Evolutionary conservation across 2,797 vertebrate species (phyloP), one percentile per base, ranked within the genome.

Genomic region (Meda fulgida): DNA sequence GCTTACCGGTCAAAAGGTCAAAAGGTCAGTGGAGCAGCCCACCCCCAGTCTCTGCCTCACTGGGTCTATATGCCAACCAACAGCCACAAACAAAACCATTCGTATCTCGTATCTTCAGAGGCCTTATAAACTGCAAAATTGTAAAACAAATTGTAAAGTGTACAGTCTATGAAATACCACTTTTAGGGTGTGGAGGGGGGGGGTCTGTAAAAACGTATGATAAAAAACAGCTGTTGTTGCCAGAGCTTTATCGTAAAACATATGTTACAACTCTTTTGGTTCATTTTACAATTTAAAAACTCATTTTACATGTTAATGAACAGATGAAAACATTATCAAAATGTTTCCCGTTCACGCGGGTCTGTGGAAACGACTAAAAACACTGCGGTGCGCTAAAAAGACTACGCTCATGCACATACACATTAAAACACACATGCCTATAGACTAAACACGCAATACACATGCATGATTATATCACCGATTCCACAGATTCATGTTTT

Each of bases 1-100:
- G 75, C 26, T 51, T 31, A 34, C n/a, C 10, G 76, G 76, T 78
- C 76, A 78, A 78, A 78, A 43, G 58, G 76, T 43, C 29, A 46
- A 78, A 63, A 78, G 76, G 76, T 78, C 76, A 78, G 38, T 2
- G 9, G n/a, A 78, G 60, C 48, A 18, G 46, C 38, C 76, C 16
- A 38, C 55, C 76, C n/a, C 55, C 26, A 46, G 5, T 43, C 55
- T 78, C 58, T 46, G 38, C 38, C 55, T 63, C 76, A 63, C 29
- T 31, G 18, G n/a, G 16, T 43, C 55, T 43, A 43, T 31, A 38
- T 78, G 76, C 16, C 55, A 29, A 19, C 23, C 5, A 43, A 78
- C 76, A 78, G 23, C 14, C 55, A 19, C 40, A 77, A 60, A 26
- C 7, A 34, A 55, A 40, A 40, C 36, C 4, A n/a, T 58, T 21